Evolutionary conservation across 2,113 vertebrate species (phyloP).

Genomic region (Charina bottae): DNA sequence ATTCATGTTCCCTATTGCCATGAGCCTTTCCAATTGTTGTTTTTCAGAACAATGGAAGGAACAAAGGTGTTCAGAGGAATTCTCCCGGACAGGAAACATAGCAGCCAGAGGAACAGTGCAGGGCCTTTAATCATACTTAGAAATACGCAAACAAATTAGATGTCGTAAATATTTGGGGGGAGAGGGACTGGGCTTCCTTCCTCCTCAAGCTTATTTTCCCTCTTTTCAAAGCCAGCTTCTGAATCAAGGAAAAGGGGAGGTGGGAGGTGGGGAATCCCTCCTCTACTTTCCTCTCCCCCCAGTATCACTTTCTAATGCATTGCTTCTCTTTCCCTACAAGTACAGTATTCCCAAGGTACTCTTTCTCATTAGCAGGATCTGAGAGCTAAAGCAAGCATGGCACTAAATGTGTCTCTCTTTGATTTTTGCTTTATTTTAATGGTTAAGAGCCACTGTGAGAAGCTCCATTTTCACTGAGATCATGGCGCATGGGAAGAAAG

Average conservation of each 20-base stretch:
- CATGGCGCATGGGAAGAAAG: not conserved
- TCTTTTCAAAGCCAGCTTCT: not conserved
- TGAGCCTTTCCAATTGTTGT: not conserved
- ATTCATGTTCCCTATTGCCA: not conserved
- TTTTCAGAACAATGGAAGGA: not conserved
- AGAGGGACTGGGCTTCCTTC: not conserved
- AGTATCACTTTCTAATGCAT: not conserved
- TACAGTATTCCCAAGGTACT: not conserved
- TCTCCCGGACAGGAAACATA: not conserved
- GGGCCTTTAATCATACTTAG: not conserved
- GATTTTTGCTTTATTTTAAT: not conserved
- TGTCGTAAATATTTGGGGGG: not conserved
- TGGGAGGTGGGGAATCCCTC: not conserved
- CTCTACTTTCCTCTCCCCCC: too few species aligned
- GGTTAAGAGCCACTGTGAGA: not conserved
- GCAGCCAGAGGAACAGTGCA: too few species aligned
- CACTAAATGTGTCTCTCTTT: not conserved
- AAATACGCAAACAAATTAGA: not conserved
- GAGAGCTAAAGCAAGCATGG: not conserved
- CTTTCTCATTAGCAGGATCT: not conserved
- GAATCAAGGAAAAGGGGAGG: not conserved
- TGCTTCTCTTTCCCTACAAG: not conserved
- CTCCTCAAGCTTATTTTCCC: not conserved
- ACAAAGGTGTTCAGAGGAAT: conserved; percentile 1
- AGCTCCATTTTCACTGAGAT: not conserved